Conservation (phyloP, 2,888 invertebrate species). For the Sepiola atlantica region DNA sequence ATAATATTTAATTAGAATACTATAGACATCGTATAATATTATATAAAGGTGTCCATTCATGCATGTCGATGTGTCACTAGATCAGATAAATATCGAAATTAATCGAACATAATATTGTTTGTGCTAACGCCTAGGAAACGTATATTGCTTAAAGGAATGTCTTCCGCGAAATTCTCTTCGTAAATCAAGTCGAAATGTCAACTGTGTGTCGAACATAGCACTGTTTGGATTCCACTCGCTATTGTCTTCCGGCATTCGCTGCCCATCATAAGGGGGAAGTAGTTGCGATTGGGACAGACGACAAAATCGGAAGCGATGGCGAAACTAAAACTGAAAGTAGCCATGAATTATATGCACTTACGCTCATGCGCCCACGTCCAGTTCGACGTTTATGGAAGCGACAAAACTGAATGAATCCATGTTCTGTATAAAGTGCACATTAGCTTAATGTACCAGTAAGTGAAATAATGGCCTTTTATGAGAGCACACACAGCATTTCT, state of each 20-base stretch:
- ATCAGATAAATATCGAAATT: not conserved
- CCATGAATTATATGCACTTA: not conserved
- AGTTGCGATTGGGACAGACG: not conserved
- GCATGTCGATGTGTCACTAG: not conserved
- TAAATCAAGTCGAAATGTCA: not conserved
- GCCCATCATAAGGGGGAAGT: not conserved
- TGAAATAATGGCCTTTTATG: not conserved
- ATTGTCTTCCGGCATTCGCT: not conserved
- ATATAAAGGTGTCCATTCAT: not conserved
- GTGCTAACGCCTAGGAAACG: not conserved
- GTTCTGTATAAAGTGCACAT: not conserved
- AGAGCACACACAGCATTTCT: not conserved
- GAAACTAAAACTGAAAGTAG: not conserved
- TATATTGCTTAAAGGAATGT: not conserved
- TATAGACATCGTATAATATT: not conserved
- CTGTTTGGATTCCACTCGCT: not conserved
- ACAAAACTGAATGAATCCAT: not conserved
- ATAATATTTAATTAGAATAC: too few species aligned
- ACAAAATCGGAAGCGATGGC: not conserved
- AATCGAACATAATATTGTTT: not conserved
- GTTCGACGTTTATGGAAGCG: not conserved
- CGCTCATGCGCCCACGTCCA: not conserved
- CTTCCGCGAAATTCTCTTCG: not conserved
- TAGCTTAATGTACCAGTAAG: not conserved
- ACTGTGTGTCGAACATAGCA: not conserved